These are phyloP conservation scores for Scaptodrosophila latifasciaeformis DNA, from an alignment of 2,888 invertebrate species.

Conservation along the genomic window DNA sequence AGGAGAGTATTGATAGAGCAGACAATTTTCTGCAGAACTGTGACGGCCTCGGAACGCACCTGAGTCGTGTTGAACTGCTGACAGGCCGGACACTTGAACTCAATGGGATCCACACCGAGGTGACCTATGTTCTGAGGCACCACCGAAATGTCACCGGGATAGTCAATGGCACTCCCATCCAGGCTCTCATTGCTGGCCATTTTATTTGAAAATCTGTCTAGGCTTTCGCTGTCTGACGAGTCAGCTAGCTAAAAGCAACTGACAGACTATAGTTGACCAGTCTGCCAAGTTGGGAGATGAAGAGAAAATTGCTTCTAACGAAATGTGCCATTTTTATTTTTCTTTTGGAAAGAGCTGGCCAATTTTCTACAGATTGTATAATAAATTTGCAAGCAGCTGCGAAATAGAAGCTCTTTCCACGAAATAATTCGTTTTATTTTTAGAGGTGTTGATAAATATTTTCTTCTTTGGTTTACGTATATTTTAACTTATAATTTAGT, in stretches of 20 bases:
- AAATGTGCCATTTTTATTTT: no score
- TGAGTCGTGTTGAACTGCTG: constrained; percentile 43
- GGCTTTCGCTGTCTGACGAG: constrained; percentile 29
- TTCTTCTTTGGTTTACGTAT: no score
- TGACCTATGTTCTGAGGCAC: constrained; percentile 64
- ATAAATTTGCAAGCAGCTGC: background rate
- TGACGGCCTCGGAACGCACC: constrained; percentile 56
- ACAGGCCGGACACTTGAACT: constrained; percentile 67
- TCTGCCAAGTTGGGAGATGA: background rate
- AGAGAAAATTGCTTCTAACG: background rate
- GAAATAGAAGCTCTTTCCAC: background rate
- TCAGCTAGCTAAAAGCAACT: constrained; percentile 37
- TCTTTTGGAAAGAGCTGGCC: background rate
- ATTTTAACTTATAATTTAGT: background rate
- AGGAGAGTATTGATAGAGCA: constrained; percentile 58
- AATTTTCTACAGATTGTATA: background rate
- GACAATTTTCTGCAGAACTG: constrained; percentile 51
- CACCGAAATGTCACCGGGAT: constrained; percentile 42
- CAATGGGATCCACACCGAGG: constrained; percentile 48
- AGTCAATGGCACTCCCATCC: constrained; percentile 44
- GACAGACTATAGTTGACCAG: constrained; percentile 11
- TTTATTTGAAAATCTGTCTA: no score
- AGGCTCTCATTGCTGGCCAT: constrained; percentile 58
- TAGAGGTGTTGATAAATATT: constrained; percentile 38
- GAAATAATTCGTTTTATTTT: constrained; percentile 36